Evolutionary conservation across 2,113 vertebrate species (phyloP).

Genomic region (Tachysurus vachellii): DNA sequence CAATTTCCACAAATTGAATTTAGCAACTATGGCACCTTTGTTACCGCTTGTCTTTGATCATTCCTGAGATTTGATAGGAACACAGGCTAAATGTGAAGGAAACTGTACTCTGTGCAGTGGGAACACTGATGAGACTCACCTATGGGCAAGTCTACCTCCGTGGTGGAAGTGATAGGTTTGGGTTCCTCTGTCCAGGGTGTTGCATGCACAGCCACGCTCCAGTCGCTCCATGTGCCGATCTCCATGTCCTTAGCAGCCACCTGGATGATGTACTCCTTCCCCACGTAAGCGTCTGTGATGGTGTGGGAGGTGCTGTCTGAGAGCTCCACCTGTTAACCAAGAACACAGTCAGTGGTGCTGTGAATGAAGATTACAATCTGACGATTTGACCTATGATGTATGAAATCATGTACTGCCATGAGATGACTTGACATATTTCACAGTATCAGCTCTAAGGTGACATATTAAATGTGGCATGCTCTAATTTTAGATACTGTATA

Average conservation of each 20-base stretch:
- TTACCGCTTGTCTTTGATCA: neutral
- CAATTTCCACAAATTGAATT: neutral
- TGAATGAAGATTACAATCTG: neutral
- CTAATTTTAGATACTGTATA: neutral
- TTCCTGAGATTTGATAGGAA: neutral
- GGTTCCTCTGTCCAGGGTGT: slow-evolving; percentile 94
- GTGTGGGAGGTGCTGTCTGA: slow-evolving; percentile 89
- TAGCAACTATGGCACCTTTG: neutral
- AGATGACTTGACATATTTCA: neutral
- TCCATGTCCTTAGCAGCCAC: slow-evolving; percentile 96
- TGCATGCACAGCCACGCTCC: slow-evolving; percentile 92
- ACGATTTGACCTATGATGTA: neutral
- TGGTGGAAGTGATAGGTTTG: slow-evolving; percentile 76
- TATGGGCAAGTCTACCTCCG: slow-evolving; percentile 72
- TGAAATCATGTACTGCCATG: neutral
- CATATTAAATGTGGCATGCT: neutral
- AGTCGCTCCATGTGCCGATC: slow-evolving; percentile 97
- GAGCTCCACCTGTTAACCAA: slow-evolving; percentile 84
- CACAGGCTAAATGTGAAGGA: neutral
- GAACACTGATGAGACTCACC: slow-evolving; percentile 53
- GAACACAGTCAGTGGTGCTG: slow-evolving; percentile 21
- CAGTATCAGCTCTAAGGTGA: too few species aligned
- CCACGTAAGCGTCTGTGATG: slow-evolving; percentile 91
- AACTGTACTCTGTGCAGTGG: neutral
- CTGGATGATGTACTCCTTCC: slow-evolving; percentile 98